Evolutionary conservation across 2,113 vertebrate species (phyloP).

Genomic region (Plecotus auritus): DNA sequence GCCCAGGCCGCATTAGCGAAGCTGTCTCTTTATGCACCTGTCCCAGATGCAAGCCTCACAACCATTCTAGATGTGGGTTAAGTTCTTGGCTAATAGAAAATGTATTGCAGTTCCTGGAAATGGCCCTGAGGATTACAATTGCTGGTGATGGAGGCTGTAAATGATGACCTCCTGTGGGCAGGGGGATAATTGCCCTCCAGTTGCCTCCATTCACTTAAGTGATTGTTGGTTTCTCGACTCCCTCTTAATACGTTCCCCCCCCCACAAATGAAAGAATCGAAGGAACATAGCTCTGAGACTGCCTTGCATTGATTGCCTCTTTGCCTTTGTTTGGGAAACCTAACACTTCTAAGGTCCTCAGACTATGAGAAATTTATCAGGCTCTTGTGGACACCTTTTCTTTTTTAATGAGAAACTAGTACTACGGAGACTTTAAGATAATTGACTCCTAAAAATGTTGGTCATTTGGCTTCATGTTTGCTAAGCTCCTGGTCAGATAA

Average conservation of each 20-base stretch:
- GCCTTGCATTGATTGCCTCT: not conserved
- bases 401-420: not conserved
- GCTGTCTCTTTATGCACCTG: not conserved
- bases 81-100: not conserved
- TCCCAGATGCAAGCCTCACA: not conserved
- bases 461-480: not conserved
- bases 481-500: not conserved
- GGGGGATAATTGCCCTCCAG: not conserved
- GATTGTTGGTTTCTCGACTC: not conserved
- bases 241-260: not conserved
- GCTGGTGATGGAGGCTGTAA: not conserved
- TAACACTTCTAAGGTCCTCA: not conserved
- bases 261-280: not conserved
- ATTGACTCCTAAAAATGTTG: not conserved
- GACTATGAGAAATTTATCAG: not conserved
- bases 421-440: not conserved
- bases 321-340: not conserved
- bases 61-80: not conserved
- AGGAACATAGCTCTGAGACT: not conserved
- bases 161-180: not conserved
- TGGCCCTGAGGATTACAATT: not conserved
- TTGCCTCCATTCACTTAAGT: not conserved
- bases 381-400: not conserved
- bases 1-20: not conserved
- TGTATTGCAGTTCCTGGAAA: not conserved